Base-by-base conservation (phyloP, 2,888 invertebrate genomes). In the Drosophila falleni region DNA sequence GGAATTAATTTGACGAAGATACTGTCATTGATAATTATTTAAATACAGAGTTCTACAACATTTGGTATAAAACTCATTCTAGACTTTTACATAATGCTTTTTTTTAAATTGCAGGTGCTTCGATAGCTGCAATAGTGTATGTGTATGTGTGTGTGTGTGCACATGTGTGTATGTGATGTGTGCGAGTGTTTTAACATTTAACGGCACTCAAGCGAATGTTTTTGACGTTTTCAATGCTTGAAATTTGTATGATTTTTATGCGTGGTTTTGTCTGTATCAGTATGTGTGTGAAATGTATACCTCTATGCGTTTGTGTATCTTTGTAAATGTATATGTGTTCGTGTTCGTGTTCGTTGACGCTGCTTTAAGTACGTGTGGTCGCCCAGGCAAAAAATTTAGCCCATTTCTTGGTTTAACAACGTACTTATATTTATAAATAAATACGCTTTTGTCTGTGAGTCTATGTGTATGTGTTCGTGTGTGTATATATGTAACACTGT, bases 351-450 rank as follows among this genome's bases (percentile, higher is more conserved):
- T 50, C 33, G 33, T 62, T 61, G 33, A 23, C 44, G 53, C 44
- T 59, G 74, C 19, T 59, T 64, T 53, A 54, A 65, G 75, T 56
- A 58, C 50, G 41, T 59, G 33, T 62, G 62, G 16, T 55, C 31
- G 54, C 59, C 55, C 74, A 75, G 58, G 59, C 23, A 33, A 29
- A 42, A 59, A 49, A 35, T 65, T 16, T 42, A 47, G 56, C 44
- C 42, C 33, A 60, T 58, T 81, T 44, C 39, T 47, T 50, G 39
- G n/a, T 54, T 55, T 54, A 51, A 63, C 44, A 29, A 13, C 61
- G 29, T 15, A 62, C 41, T 33, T 19, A 62, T 46, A 41, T 71
- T 65, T 55, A 78, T 59, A 58, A 37, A 61, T 13, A 13, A 10
- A 13, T 8, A 5, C 5, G 9, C 23, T 29, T 6, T 11, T 6